Evolutionary conservation across 2,113 vertebrate species (phyloP).

Genomic region (Caloenas nicobarica): DNA sequence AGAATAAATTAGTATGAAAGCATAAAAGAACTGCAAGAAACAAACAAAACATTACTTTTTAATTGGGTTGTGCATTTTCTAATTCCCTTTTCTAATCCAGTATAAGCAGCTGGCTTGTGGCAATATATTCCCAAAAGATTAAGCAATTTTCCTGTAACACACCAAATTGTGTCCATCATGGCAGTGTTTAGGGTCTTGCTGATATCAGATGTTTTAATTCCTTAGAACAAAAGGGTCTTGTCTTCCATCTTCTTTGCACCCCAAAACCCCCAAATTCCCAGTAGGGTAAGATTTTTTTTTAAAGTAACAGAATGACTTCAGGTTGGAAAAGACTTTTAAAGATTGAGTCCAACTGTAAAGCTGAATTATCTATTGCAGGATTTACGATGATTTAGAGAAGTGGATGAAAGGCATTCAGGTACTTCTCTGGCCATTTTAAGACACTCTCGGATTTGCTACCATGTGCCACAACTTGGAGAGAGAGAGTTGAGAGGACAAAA

Average conservation of each 20-base stretch:
- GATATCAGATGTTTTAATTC: not conserved
- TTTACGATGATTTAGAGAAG: not conserved
- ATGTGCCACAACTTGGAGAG: not conserved
- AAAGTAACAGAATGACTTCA: not conserved
- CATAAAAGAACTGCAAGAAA: not conserved
- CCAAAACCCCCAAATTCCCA: not conserved
- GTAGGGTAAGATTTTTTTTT: not conserved
- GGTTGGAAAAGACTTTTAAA: not conserved
- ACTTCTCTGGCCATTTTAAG: not conserved
- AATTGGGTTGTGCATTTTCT: slow-evolving; percentile 50
- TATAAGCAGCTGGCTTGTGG: slow-evolving; percentile 45
- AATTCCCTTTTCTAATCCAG: slow-evolving; percentile 60
- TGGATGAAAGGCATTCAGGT: not conserved
- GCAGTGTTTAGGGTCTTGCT: not conserved
- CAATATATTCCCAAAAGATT: slow-evolving; percentile 28
- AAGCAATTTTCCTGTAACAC: not conserved
- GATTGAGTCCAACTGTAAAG: not conserved
- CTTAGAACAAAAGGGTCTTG: not conserved
- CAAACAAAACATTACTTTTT: slow-evolving; percentile 46
- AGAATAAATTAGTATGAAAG: not conserved
- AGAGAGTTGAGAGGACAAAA: not conserved
- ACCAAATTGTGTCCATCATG: not conserved
- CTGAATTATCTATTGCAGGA: not conserved
- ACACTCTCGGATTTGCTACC: not conserved
- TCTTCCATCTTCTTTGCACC: not conserved